Evolutionary conservation across 2,113 vertebrate genomes (phyloP).

Genomic region (Cyphomyrus plagiostoma): DNA sequence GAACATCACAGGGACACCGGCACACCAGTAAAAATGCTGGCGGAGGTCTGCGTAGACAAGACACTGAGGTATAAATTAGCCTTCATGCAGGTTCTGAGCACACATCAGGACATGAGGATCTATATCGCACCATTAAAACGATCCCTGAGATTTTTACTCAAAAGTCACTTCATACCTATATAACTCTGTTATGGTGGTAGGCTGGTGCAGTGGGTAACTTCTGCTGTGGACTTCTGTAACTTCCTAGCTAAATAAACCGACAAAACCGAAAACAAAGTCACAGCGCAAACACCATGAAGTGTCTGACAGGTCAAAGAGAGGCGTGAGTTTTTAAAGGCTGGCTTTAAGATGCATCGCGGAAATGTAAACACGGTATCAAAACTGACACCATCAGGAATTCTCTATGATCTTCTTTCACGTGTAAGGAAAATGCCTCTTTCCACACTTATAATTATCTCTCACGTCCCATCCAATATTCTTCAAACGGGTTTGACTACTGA

Average conservation of each 20-base stretch:
- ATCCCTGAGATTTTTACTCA: not conserved
- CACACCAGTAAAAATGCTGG: not conserved
- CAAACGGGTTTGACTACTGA: conserved; percentile 7
- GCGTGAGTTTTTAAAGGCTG: not conserved
- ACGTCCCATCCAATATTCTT: not conserved
- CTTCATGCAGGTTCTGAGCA: not conserved
- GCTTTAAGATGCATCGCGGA: not conserved
- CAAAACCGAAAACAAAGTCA: not conserved
- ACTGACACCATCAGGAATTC: conserved; percentile 1
- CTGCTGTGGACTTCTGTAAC: not conserved
- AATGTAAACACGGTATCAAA: conserved; percentile 4
- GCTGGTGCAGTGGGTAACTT: not conserved
- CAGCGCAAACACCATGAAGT: not conserved
- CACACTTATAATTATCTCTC: not conserved
- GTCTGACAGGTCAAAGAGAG: not conserved
- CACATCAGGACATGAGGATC: not conserved
- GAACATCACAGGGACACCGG: not conserved
- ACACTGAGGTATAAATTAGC: not conserved
- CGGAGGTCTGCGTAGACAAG: not conserved
- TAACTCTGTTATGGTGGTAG: not conserved
- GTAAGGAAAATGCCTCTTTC: not conserved
- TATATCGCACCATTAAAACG: not conserved
- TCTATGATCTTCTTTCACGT: not conserved
- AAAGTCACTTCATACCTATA: not conserved
- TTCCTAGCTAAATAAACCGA: not conserved